Percentiles rank a stretch among this genome's conserved stretches.
Evolutionary conservation across 2,797 vertebrate genomes (phyloP).

Genomic region (Artibeus lituratus): DNA sequence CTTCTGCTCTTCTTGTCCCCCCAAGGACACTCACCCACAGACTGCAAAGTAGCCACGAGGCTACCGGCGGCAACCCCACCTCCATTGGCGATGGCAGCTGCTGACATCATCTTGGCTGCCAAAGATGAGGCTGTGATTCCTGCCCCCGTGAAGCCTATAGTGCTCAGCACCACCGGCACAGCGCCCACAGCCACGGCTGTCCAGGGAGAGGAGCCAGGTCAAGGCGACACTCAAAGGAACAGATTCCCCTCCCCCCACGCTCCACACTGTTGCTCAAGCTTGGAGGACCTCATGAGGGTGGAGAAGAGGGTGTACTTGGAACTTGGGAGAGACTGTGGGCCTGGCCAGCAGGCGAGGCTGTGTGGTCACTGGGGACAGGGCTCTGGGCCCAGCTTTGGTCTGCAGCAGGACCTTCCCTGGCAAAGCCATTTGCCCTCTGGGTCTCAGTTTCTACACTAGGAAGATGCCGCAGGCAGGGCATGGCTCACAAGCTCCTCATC

Average conservation of each 20-base stretch:
- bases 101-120: constrained; percentile 65
- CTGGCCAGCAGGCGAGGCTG: accelerated
- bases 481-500: not conserved
- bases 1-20: not conserved
- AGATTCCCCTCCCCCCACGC: accelerated
- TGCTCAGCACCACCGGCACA: accelerated
- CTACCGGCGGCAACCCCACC: not conserved
- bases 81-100: not conserved
- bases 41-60: constrained; percentile 39
- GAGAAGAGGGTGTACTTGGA: not conserved
- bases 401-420: not conserved
- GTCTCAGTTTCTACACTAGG: not conserved
- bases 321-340: not conserved
- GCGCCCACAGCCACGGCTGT: accelerated
- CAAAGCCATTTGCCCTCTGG: not conserved
- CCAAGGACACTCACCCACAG: not conserved
- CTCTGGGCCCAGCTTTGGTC: not conserved
- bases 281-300: not conserved
- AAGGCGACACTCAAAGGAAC: not conserved
- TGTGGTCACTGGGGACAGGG: not conserved
- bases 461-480: no score
- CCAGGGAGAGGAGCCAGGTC: not conserved
- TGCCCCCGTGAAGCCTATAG: not conserved
- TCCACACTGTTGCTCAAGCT: not conserved
- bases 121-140: not conserved